Evolutionary conservation across 1,140 invertebrate genomes (phyloP), one percentile per base, ranked within the genome.

Genomic region (Coboldia fuscipes): DNA sequence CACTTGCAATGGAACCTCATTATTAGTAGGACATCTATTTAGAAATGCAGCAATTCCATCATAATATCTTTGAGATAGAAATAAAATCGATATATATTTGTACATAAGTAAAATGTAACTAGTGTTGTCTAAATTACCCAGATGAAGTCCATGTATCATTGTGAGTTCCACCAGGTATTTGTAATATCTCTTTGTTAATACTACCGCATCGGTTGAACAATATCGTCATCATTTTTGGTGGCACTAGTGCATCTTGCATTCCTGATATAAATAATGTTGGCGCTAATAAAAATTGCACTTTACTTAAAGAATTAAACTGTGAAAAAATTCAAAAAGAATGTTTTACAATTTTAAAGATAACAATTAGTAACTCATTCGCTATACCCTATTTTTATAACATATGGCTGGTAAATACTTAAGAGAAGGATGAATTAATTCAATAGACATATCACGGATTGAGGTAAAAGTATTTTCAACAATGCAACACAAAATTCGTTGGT

Each of bases 391-490:
- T 61, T 85, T 85, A 53, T 81, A 80, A 47, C 68, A 72, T 53
- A 72, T 65, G 41, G 71, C 54, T 41, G 81, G 81, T 40, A 85
- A 53, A 56, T 72, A 76, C 38, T 70, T 63, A 26, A 83, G 50
- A 45, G 72, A 62, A 51, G 62, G 70, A 45, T 72, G 68, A 22
- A 81, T 58, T 37, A 81, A 57, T 31, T 77, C 65, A 43, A 66
- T 62, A n/a, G 82, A 84, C 72, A 93, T 90, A 41, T 88, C 83
- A 18, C 83, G 84, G 54, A 96, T 84, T 48, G 78, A 86, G 7
- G 85, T 92, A 48, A 96, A 96, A 26, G 88, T 92, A 51, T 96
- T 96, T 60, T 96, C 89, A 19, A 94, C 63, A 41, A 96, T 71
- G 39, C 92, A 54, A 44, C 75, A 84, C 68, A 77, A 75, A 37